These are phyloP conservation scores for Caranx ignobilis DNA, from an alignment of 2,113 vertebrate genomes.

Conservation along the genomic window DNA sequence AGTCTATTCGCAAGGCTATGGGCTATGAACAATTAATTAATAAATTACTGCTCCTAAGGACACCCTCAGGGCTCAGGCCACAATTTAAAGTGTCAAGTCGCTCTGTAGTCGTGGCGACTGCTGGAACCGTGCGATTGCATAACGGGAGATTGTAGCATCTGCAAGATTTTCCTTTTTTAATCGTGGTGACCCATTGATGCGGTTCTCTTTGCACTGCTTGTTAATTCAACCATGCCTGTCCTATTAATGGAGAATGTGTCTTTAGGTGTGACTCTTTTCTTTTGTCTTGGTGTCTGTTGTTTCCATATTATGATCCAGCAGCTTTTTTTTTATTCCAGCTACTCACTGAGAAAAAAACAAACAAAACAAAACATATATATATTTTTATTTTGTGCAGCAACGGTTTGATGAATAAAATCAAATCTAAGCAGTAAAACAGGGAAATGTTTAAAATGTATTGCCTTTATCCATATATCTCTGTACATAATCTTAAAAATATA, in stretches of 20 bases:
- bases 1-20: conserved; percentile 53
- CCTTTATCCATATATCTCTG: not conserved
- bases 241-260: not conserved
- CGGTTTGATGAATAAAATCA: not conserved
- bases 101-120: conserved; percentile 29
- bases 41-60: conserved; percentile 59
- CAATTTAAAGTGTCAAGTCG: conserved; percentile 46
- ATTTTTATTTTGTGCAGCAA: not conserved
- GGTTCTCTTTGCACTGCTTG: not conserved
- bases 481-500: no score
- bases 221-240: not conserved
- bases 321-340: not conserved
- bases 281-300: not conserved
- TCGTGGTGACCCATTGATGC: not conserved
- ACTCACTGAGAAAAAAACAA: not conserved
- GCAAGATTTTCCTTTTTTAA: not conserved
- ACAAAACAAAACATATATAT: no score
- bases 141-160: not conserved
- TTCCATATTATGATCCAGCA: not conserved
- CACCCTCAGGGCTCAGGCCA: conserved; percentile 26
- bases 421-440: not conserved
- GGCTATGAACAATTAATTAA: conserved; percentile 75
- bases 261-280: not conserved
- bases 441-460: not conserved
- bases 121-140: conserved; percentile 15